phyloP scores from a whole-genome alignment of 2,888 invertebrate genomes.

The Thyatira batis region DNA sequence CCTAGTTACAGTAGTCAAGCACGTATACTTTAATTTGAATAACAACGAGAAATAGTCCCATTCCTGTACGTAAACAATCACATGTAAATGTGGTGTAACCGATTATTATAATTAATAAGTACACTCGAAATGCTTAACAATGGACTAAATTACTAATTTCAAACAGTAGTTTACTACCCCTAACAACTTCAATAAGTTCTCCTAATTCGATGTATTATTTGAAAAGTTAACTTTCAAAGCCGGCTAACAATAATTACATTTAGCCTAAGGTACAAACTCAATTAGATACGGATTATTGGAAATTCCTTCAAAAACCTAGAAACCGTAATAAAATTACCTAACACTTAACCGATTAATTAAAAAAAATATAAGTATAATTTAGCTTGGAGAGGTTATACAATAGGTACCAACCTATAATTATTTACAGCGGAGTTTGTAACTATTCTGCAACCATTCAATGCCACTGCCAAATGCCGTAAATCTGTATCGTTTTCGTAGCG shows the following conservation, averaged over 20 bases:
- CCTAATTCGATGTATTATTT: conserved; percentile 75
- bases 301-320: neutral
- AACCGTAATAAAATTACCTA: neutral
- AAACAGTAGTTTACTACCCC: conserved; percentile 53
- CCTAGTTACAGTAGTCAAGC: neutral
- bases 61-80: conserved; percentile 43
- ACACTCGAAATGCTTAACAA: conserved; percentile 55
- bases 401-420: conserved; percentile 13
- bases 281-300: no score
- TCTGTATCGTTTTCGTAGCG: conserved; percentile 26
- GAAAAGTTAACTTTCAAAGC: conserved; percentile 64
- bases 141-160: conserved; percentile 53
- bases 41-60: conserved; percentile 47
- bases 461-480: conserved; percentile 45
- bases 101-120: conserved; percentile 47
- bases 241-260: conserved; percentile 52
- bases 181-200: conserved; percentile 57
- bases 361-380: neutral
- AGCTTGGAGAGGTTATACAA: conserved; percentile 32
- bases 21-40: neutral
- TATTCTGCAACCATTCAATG: conserved; percentile 43
- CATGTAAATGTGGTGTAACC: conserved; percentile 36
- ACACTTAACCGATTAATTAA: no score
- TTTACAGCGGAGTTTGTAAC: conserved; percentile 27
- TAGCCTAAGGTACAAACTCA: no score